Evolutionary conservation across 2,888 invertebrate species (phyloP).

Genomic region (Drosophila seclusa): DNA sequence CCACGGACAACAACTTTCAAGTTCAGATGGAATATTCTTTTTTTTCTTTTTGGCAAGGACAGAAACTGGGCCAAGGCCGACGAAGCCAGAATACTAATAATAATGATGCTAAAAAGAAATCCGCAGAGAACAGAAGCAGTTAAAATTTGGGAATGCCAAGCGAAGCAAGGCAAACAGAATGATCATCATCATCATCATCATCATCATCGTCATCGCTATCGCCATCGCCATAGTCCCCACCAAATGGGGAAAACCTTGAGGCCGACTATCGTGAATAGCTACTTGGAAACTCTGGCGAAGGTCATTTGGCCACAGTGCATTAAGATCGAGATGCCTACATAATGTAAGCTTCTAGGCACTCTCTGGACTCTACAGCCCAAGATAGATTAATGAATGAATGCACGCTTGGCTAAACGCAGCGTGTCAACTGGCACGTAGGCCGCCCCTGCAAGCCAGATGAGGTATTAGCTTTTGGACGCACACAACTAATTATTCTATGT

Average conservation of each 20-base stretch:
- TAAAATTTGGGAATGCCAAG: slow-evolving; percentile 22
- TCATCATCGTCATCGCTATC: neutral
- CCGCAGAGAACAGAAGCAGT: slow-evolving; percentile 26
- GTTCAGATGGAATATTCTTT: slow-evolving; percentile 59
- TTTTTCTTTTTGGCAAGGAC: slow-evolving; percentile 55
- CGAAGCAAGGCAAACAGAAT: slow-evolving; percentile 35
- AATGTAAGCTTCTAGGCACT: slow-evolving; percentile 20
- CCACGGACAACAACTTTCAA: slow-evolving; percentile 73
- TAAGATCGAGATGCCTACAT: slow-evolving; percentile 17
- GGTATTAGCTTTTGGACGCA: slow-evolving; percentile 23
- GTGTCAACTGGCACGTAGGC: slow-evolving; percentile 67
- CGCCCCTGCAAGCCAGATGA: slow-evolving; percentile 9
- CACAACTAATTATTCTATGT: slow-evolving; percentile 12
- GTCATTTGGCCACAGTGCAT: neutral
- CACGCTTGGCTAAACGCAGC: slow-evolving; percentile 39
- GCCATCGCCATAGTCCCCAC: neutral
- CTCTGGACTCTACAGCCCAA: neutral
- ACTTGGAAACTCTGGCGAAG: slow-evolving; percentile 12
- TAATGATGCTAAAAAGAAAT: slow-evolving; percentile 21
- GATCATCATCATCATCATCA: slow-evolving; percentile 7
- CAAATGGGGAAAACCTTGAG: slow-evolving; percentile 28
- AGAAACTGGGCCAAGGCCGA: slow-evolving; percentile 74
- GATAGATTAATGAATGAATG: slow-evolving; percentile 1
- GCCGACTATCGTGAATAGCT: slow-evolving; percentile 13
- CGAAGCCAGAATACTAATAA: slow-evolving; percentile 41